phyloP scores from a whole-genome alignment of 1,140 invertebrate species.

The Notospermus geniculatus region DNA sequence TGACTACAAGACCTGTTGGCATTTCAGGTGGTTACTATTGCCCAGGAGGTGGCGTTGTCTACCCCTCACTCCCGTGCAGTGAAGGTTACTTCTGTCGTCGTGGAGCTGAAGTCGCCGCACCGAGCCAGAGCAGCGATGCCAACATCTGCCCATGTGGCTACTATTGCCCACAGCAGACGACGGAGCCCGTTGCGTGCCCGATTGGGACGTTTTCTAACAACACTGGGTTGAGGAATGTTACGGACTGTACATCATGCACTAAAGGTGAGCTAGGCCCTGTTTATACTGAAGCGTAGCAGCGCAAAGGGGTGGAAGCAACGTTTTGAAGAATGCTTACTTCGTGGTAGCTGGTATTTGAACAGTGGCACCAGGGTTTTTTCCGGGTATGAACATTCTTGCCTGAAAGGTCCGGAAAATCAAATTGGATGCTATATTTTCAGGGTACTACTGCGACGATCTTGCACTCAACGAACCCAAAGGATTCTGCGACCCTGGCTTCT shows the following conservation, averaged over 20 bases:
- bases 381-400: no score
- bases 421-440: constrained; percentile 21
- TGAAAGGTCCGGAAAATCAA: no score
- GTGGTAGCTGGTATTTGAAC: no score
- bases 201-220: constrained; percentile 45
- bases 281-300: no score
- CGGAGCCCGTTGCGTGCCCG: constrained; percentile 43
- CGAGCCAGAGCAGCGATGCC: constrained; percentile 34
- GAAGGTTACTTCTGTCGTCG: constrained; percentile 46
- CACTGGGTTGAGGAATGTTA: constrained; percentile 35
- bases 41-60: constrained; percentile 33
- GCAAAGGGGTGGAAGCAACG: no score
- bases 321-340: no score
- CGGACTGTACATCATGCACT: constrained; percentile 44
- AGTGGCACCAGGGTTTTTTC: no score
- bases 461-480: constrained; percentile 36
- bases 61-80: constrained; percentile 36
- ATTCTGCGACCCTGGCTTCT: constrained; percentile 42
- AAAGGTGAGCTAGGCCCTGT: constrained; percentile 38
- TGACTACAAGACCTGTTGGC: no score
- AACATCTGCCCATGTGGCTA: constrained; percentile 44
- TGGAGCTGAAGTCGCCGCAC: constrained; percentile 39
- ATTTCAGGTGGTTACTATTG: constrained; percentile 47
- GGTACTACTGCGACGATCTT: constrained; percentile 42
- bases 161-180: constrained; percentile 48